Conservation (phyloP, 2,888 invertebrate genomes). For the Tricholauxania praeusta region DNA sequence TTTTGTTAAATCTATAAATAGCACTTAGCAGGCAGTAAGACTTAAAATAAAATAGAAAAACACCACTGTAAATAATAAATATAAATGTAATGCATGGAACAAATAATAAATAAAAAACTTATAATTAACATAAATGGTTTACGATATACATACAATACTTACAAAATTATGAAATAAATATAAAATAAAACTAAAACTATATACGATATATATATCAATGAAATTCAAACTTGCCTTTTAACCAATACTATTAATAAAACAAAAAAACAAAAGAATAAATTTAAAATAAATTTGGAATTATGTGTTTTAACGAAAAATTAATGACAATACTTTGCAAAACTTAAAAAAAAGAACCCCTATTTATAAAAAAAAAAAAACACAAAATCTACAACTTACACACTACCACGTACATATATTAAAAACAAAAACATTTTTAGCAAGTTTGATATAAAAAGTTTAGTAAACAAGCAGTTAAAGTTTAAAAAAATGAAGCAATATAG, state of each 20-base stretch:
- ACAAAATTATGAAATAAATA: background rate
- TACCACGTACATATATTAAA: background rate
- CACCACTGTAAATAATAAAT: constrained; percentile 16
- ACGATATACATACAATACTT: background rate
- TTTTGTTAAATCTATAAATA: too few species aligned
- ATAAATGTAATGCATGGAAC: constrained; percentile 33
- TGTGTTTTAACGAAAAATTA: background rate
- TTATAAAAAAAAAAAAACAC: background rate
- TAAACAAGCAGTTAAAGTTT: background rate
- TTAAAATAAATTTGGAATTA: background rate
- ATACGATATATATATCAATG: background rate
- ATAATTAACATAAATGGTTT: constrained; percentile 22
- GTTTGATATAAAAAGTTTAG: background rate
- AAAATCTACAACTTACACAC: background rate
- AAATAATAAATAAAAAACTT: constrained; percentile 23
- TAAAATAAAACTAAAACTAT: background rate
- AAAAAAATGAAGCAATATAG: background rate
- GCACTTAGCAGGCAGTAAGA: too few species aligned
- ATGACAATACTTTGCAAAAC: constrained; percentile 28
- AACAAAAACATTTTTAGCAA: background rate
- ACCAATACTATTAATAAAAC: background rate
- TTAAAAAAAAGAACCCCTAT: constrained; percentile 7
- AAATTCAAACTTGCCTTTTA: constrained; percentile 20
- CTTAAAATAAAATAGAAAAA: background rate
- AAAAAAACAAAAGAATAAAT: background rate